Percentiles rank a stretch among this genome's conserved stretches.
Evolutionary conservation across 2,888 invertebrate genomes (phyloP).

Genomic region (Epinotia nisella): DNA sequence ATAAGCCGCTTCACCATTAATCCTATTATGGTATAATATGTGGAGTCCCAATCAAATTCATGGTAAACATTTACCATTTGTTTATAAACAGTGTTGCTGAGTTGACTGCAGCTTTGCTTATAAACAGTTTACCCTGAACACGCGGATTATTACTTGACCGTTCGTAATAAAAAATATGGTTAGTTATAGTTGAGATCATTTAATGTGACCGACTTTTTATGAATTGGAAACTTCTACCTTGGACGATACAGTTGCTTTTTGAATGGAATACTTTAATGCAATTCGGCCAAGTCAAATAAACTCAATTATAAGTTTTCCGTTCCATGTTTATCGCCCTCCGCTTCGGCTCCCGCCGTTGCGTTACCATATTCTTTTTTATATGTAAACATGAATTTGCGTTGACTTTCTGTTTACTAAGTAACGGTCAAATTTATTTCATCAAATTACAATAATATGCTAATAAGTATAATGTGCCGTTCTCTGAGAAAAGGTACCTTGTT

Average conservation of each 20-base stretch:
- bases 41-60: not conserved
- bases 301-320: not conserved
- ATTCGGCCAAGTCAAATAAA: too few species aligned
- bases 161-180: not conserved
- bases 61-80: not conserved
- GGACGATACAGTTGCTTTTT: too few species aligned
- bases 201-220: too few species aligned
- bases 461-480: not conserved
- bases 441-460: slow-evolving; percentile 9
- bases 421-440: not conserved
- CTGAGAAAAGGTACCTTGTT: too few species aligned
- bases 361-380: too few species aligned
- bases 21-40: slow-evolving; percentile 31
- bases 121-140: not conserved
- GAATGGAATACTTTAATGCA: too few species aligned
- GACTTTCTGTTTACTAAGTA: not conserved
- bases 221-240: too few species aligned
- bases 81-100: not conserved
- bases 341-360: not conserved
- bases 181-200: too few species aligned
- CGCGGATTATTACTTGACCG: not conserved
- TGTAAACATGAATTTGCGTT: not conserved
- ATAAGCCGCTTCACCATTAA: slow-evolving; percentile 41
- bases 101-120: not conserved
- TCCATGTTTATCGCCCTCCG: not conserved